Evolutionary conservation across 2,113 vertebrate species (phyloP).

Genomic region (Narcine bancroftii): DNA sequence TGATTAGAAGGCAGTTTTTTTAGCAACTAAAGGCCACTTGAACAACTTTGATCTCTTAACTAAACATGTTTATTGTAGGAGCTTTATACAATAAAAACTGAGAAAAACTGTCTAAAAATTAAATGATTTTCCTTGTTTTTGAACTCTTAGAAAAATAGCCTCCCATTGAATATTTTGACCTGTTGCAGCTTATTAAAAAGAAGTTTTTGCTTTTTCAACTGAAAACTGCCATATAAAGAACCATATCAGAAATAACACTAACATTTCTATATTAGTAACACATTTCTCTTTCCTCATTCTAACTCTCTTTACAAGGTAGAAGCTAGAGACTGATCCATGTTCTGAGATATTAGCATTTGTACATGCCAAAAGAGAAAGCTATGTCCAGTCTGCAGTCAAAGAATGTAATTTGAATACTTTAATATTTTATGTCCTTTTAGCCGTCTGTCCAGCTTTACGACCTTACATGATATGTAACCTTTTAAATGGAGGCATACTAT

Average conservation of each 20-base stretch:
- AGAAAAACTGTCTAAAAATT: not conserved
- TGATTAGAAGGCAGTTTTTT: slow-evolving; percentile 18
- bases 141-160: not conserved
- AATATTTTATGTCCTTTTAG: not conserved
- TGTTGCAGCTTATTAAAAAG: not conserved
- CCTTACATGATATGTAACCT: not conserved
- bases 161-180: not conserved
- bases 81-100: not conserved
- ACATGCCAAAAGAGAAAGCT: too few species aligned
- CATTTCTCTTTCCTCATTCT: not conserved
- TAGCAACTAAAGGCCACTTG: not conserved
- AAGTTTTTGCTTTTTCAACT: not conserved
- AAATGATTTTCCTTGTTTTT: not conserved
- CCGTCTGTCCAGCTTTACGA: not conserved
- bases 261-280: too few species aligned
- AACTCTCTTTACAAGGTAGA: not conserved
- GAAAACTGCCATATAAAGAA: not conserved
- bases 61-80: not conserved
- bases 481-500: not conserved
- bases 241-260: not conserved
- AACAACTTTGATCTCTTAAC: not conserved
- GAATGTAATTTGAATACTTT: not conserved
- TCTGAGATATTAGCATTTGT: not conserved
- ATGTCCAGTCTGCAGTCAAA: not conserved
- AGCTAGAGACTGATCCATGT: not conserved